Conservation (phyloP, 2,113 vertebrate genomes). For the Mellivora capensis region DNA sequence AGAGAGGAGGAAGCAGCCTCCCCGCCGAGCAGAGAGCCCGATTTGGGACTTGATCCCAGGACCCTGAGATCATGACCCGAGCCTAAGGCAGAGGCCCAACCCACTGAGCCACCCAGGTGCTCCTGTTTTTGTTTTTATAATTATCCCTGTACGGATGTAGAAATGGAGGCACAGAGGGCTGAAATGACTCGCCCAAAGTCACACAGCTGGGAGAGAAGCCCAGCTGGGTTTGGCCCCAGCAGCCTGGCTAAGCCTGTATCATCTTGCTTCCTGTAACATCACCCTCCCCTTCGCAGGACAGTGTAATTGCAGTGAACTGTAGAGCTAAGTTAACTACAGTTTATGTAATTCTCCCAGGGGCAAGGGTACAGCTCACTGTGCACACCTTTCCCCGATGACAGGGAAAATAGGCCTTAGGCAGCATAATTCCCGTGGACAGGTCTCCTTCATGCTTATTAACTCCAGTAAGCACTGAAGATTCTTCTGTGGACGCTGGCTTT, state of each 20-base stretch:
- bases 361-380: background rate
- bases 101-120: no score
- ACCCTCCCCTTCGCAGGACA: background rate
- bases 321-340: constrained; percentile 15
- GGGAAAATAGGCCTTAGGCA: background rate
- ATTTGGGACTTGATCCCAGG: no score
- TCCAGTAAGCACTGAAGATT: background rate
- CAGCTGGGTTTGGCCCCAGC: background rate
- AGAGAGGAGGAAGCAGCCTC: no score
- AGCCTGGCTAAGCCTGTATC: background rate
- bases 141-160: background rate
- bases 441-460: background rate
- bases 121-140: background rate
- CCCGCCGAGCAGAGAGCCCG: no score
- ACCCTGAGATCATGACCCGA: no score
- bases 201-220: background rate
- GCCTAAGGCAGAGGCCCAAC: no score
- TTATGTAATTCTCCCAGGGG: constrained; percentile 11
- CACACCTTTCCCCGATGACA: background rate
- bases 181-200: background rate
- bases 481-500: background rate
- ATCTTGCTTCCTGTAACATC: background rate
- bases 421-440: background rate
- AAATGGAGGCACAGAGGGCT: background rate
- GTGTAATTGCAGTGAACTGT: background rate